Evolutionary conservation across 2,888 invertebrate species (phyloP), one percentile per base, ranked within the genome.

Genomic region (Deladenus siricidicola): DNA sequence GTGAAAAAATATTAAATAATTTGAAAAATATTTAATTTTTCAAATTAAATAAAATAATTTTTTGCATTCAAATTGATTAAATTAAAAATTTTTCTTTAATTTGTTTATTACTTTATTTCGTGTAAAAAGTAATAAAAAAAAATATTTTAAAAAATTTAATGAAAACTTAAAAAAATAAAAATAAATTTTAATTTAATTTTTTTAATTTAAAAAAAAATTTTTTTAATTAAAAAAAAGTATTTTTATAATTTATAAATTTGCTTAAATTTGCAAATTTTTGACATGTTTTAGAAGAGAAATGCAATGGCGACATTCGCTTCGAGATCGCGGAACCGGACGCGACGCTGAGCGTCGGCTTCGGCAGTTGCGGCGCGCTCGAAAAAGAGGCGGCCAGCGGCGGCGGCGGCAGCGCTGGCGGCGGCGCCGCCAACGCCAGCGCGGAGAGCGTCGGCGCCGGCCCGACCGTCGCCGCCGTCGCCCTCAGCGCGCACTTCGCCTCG

Each of bases 231-330:
- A 21, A 21, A 26, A 24, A 4, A 50, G 34, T 50, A 4, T 24
- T 49, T 49, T 6, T n/a, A n/a, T 29, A 49, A 21, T 49, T 21
- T 49, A 49, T 29, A 49, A 29, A 21, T 49, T n/a, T 21, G n/a
- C 19, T 29, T 30, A 34, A 34, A 34, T 34, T 10, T 34, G 14
- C 6, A 34, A 34, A 34, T 14, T 6, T 34, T 10, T 34, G 39
- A 34, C 6, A 43, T 6, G 14, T 39, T 76, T 49, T 65, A 77
- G 77, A 77, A 51, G 77, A 77, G 44, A 72, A 71, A 53, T 71
- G 69, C 59, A 77, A 77, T 60, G 77, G 77, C 39, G 73, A 72
- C 6, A 72, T 77, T n/a, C 70, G 71, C 4, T 77, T 76, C 58
- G 72, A 58, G 65, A 64, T 43, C 45, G 39, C 39, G 17, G 58